phyloP scores from a whole-genome alignment of 64 coral and sea anemone species.

The Montipora cactus region DNA sequence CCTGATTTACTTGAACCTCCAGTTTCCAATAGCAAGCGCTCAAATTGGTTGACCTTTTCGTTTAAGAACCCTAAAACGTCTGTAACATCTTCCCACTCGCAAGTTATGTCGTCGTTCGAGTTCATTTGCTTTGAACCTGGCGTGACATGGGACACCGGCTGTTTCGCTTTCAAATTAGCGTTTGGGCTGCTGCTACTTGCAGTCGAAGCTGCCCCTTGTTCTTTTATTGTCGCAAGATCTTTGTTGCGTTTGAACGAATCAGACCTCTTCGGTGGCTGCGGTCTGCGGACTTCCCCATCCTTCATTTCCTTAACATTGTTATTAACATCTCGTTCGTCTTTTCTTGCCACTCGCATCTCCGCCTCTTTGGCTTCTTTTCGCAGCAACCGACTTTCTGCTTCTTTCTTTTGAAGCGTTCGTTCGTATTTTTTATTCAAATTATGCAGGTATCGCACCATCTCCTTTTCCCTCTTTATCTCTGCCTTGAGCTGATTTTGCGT shows the following conservation, averaged over 20 bases:
- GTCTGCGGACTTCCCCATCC: slow-evolving; percentile 39
- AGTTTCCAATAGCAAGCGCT: slow-evolving; percentile 86
- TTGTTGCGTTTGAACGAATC: slow-evolving; percentile 90
- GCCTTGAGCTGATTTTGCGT: slow-evolving; percentile 91
- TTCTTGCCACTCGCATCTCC: slow-evolving; percentile 48
- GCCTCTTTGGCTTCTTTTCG: slow-evolving; percentile 71
- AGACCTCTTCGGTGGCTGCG: slow-evolving; percentile 87
- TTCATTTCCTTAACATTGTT: slow-evolving; percentile 9
- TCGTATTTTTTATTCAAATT: slow-evolving; percentile 94
- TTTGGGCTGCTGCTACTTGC: slow-evolving; percentile 4
- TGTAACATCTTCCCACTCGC: slow-evolving; percentile 92
- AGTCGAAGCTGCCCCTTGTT: neutral
- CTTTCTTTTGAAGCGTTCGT: slow-evolving; percentile 91
- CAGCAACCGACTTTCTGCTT: slow-evolving; percentile 78
- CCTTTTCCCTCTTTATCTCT: slow-evolving; percentile 86
- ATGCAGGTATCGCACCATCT: slow-evolving; percentile 88
- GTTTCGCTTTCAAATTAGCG: slow-evolving; percentile 42
- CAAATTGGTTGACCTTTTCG: slow-evolving; percentile 96
- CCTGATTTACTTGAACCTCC: slow-evolving; percentile 73
- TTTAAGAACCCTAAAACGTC: slow-evolving; percentile 94
- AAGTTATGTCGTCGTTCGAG: slow-evolving; percentile 74
- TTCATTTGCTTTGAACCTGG: slow-evolving; percentile 59
- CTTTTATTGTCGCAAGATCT: slow-evolving; percentile 49
- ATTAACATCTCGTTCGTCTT: slow-evolving; percentile 21
- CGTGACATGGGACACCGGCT: slow-evolving; percentile 2